These are phyloP conservation scores for Morone saxatilis DNA, from an alignment of 2,113 vertebrate genomes.

Conservation along the genomic window DNA sequence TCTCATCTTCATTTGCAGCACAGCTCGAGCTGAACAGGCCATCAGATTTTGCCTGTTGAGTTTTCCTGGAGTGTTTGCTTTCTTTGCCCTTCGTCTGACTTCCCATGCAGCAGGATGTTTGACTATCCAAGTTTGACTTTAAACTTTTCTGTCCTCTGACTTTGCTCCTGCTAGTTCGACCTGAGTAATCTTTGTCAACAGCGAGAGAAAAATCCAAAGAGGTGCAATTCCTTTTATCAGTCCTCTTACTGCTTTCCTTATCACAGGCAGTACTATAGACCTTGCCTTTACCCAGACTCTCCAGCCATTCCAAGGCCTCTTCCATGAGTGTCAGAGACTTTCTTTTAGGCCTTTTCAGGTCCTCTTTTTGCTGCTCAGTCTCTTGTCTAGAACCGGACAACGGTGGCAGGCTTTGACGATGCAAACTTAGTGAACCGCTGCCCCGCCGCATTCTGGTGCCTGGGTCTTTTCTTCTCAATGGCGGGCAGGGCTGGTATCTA, in stretches of 20 bases:
- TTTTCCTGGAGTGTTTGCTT: slow-evolving; percentile 52
- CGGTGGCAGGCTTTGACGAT: slow-evolving; percentile 83
- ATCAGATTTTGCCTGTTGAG: background rate
- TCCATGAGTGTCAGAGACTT: slow-evolving; percentile 86
- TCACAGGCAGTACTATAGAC: slow-evolving; percentile 73
- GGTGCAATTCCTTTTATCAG: slow-evolving; percentile 58
- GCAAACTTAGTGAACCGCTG: slow-evolving; percentile 55
- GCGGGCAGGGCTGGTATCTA: slow-evolving; percentile 66
- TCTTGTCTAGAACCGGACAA: slow-evolving; percentile 66
- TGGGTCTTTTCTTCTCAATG: slow-evolving; percentile 73
- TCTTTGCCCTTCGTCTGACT: slow-evolving; percentile 54
- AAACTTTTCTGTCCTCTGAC: slow-evolving; percentile 54
- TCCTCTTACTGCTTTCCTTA: slow-evolving; percentile 69
- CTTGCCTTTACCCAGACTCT: slow-evolving; percentile 79
- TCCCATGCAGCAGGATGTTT: slow-evolving; percentile 77
- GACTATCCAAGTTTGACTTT: slow-evolving; percentile 64
- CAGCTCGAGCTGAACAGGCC: background rate
- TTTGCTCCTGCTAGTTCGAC: slow-evolving; percentile 40
- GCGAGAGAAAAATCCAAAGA: slow-evolving; percentile 54
- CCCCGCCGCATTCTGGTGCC: slow-evolving; percentile 50
- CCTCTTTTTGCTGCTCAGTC: slow-evolving; percentile 50
- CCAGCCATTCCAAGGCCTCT: slow-evolving; percentile 86
- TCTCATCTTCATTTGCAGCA: slow-evolving; percentile 51
- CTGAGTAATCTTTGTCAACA: slow-evolving; percentile 33
- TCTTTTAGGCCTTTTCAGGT: slow-evolving; percentile 80